Evolutionary conservation across 1,140 invertebrate species (phyloP), one percentile per base, ranked within the genome.

Genomic region (Macrosteles quadrilineatus): DNA sequence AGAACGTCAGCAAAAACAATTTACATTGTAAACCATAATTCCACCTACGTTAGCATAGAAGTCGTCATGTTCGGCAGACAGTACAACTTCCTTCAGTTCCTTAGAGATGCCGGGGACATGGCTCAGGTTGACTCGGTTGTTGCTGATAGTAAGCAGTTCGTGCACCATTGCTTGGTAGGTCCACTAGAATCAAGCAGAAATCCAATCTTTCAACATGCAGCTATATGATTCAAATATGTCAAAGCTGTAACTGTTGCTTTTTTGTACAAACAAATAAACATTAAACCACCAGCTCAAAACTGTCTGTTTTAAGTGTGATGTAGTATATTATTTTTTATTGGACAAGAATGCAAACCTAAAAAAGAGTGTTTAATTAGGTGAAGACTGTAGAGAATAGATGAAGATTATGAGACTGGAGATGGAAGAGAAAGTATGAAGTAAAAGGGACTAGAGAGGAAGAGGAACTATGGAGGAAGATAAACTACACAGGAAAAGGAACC

Each of bases 81-180:
- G 83, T 2, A 99, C 95, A 1, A 99, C 90, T 85, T 98, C 95
- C 75, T 91, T 88, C 30, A 97, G 84, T 75, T 98, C 96, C 81
- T 96, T 96, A n/a, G 87, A 87, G 62, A 92, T 87, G 27, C 89
- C 90, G 43, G 91, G 89, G 19, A 96, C 86, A 70, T 90, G 85
- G 0, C 91, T 90, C 59, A 99, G 84, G 79, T 92, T 94, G 2
- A 99, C 96, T 71, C 96, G 86, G 83, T 99, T 98, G 77, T 99
- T 99, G 73, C 90, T 90, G 73, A 99, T 98, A 0, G 90, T 91
- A 27, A 99, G 81, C 53, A 99, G 81, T 83, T 99, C 97, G 82
- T 99, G 98, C 1, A 99, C 96, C 98, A 99, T 99, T 9, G 97
- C 97, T 82, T 99, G 97, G 82, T 99, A 99, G 0, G 97, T 99